These are phyloP conservation scores for Cottus gobio DNA, from an alignment of 2,113 vertebrate species.

Conservation along the genomic window DNA sequence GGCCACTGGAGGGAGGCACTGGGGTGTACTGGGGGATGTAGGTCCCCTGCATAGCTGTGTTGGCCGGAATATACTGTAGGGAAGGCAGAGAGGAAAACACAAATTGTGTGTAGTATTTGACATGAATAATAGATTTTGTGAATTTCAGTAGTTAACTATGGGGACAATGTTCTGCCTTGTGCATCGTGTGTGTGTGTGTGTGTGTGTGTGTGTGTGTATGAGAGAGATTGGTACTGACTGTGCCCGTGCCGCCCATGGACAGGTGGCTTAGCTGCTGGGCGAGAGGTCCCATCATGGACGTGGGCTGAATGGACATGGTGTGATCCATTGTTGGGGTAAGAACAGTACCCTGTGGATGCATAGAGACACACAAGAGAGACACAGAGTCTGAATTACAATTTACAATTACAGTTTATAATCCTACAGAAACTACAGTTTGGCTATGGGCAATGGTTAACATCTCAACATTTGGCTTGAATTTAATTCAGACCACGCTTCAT, in stretches of 20 bases:
- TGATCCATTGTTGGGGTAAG: slow-evolving; percentile 91
- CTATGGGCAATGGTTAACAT: not conserved
- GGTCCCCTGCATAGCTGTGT: slow-evolving; percentile 90
- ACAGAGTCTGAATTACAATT: not conserved
- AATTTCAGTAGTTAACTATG: not conserved
- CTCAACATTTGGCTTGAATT: not conserved
- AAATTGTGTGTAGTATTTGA: slow-evolving; percentile 11
- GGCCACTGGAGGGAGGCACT: slow-evolving; percentile 88
- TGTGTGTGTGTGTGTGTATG: not conserved
- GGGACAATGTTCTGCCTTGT: not conserved
- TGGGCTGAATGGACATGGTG: slow-evolving; percentile 91
- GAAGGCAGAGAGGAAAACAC: slow-evolving; percentile 46
- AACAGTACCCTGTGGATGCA: slow-evolving; percentile 86
- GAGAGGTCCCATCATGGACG: slow-evolving; percentile 91
- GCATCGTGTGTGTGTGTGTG: slow-evolving; percentile 4
- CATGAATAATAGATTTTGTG: not conserved
- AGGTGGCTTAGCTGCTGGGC: slow-evolving; percentile 93
- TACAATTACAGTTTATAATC: no score
- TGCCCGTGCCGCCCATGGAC: slow-evolving; percentile 89
- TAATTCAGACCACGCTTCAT: not conserved
- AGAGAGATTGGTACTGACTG: slow-evolving; percentile 81
- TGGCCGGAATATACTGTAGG: slow-evolving; percentile 89
- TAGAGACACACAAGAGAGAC: not conserved
- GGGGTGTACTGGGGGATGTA: slow-evolving; percentile 91
- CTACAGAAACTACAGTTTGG: not conserved